Conservation (phyloP, 2,113 vertebrate species). For the Pogona vitticeps region DNA sequence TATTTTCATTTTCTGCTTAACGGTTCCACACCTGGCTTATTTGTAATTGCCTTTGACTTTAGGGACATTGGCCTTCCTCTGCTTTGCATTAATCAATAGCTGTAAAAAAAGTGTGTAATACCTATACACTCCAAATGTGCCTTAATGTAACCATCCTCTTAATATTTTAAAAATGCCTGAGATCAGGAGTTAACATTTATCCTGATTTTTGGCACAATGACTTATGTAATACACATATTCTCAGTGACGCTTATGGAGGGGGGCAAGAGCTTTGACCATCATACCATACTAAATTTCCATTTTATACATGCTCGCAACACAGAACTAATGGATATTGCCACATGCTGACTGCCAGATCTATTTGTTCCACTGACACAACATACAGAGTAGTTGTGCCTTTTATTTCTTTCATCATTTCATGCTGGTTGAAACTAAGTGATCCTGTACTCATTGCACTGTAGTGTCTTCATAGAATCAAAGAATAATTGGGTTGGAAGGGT, state of each 20-base stretch:
- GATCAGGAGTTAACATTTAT: neutral
- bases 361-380: neutral
- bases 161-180: neutral
- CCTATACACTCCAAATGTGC: neutral
- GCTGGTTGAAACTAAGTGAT: too few species aligned
- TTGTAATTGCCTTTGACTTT: slow-evolving; percentile 35
- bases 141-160: neutral
- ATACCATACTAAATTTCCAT: neutral
- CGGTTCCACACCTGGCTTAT: slow-evolving; percentile 22
- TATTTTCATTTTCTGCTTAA: neutral
- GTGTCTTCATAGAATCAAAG: too few species aligned
- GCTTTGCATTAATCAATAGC: slow-evolving; percentile 20
- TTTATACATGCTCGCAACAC: neutral
- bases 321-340: neutral
- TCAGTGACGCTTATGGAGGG: too few species aligned
- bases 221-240: neutral
- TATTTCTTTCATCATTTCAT: too few species aligned
- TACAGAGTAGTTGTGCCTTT: too few species aligned
- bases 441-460: too few species aligned
- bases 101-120: slow-evolving; percentile 6
- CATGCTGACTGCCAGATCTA: neutral
- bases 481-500: too few species aligned
- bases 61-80: slow-evolving; percentile 1
- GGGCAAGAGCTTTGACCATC: too few species aligned
- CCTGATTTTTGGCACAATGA: neutral